Conservation (phyloP, 1,140 invertebrate species). For the Triops longicaudatus region DNA sequence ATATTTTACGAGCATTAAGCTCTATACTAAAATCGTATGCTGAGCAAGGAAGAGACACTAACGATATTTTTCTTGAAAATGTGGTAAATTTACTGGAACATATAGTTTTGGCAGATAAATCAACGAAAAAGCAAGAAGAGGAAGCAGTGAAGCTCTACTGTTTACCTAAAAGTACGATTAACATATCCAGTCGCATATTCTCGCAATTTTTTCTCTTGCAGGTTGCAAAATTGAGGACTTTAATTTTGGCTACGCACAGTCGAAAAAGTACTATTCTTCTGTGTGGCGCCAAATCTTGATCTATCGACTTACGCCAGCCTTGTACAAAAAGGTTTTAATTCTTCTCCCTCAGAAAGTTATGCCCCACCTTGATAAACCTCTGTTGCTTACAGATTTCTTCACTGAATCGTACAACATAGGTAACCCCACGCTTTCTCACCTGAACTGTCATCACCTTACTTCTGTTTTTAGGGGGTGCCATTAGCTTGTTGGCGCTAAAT, state of each 20-base stretch:
- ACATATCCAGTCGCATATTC: conserved; percentile 13
- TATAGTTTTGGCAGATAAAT: conserved; percentile 39
- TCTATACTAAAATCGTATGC: conserved; percentile 48
- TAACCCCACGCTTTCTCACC: conserved; percentile 36
- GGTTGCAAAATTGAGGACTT: conserved; percentile 31
- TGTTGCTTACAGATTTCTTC: conserved; percentile 82
- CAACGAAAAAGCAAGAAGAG: conserved; percentile 36
- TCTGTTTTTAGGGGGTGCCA: conserved; percentile 59
- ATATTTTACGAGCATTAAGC: conserved; percentile 43
- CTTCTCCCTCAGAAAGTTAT: conserved; percentile 74
- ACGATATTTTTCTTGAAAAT: conserved; percentile 56
- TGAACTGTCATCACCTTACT: not conserved
- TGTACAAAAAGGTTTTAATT: conserved; percentile 66
- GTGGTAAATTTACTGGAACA: conserved; percentile 57
- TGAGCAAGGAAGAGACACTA: conserved; percentile 46
- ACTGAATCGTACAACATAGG: conserved; percentile 78
- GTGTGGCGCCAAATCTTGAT: conserved; percentile 60
- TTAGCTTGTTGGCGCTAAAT: conserved; percentile 82
- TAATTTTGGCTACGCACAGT: conserved; percentile 27
- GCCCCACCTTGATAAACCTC: conserved; percentile 66
- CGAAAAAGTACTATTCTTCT: conserved; percentile 36
- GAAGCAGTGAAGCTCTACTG: conserved; percentile 41
- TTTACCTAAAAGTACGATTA: conserved; percentile 8
- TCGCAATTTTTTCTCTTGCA: conserved; percentile 21
- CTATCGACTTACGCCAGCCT: conserved; percentile 49